Conservation (phyloP, 2,113 vertebrate species). For the Phalacrocorax aristotelis region DNA sequence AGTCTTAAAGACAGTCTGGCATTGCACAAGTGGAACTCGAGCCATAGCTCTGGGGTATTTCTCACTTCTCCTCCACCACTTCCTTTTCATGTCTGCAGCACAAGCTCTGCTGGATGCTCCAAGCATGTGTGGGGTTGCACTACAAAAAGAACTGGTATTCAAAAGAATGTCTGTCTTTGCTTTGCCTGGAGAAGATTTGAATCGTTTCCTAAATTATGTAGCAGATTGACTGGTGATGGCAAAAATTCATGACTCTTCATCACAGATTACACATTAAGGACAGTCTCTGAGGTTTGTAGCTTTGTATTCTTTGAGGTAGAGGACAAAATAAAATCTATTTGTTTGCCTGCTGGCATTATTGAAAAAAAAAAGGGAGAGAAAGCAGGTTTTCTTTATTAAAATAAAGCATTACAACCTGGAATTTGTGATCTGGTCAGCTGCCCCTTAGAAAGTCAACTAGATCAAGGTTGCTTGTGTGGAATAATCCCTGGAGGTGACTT, state of each 20-base stretch:
- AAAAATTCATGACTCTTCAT: neutral
- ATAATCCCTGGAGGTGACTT: too few relatives aligned
- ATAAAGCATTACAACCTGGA: neutral
- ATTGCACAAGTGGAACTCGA: neutral
- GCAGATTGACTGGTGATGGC: neutral
- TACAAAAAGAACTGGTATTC: neutral
- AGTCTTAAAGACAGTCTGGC: neutral
- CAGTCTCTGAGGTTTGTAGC: neutral
- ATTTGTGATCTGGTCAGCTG: neutral
- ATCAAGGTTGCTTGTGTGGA: neutral
- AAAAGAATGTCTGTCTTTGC: neutral
- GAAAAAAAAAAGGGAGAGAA: neutral
- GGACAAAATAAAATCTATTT: neutral
- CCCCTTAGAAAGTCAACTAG: neutral
- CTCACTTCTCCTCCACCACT: neutral
- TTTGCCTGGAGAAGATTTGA: neutral
- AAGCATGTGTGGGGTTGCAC: accelerated
- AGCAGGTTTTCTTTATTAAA: neutral
- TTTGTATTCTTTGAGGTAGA: neutral
- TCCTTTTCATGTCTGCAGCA: neutral
- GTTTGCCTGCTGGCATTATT: neutral
- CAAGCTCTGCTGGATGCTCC: neutral
- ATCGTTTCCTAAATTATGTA: neutral
- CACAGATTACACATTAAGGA: neutral
- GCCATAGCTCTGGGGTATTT: neutral